Evolutionary conservation across 1,140 invertebrate species (phyloP).

Genomic region (Drosophila sp.): DNA sequence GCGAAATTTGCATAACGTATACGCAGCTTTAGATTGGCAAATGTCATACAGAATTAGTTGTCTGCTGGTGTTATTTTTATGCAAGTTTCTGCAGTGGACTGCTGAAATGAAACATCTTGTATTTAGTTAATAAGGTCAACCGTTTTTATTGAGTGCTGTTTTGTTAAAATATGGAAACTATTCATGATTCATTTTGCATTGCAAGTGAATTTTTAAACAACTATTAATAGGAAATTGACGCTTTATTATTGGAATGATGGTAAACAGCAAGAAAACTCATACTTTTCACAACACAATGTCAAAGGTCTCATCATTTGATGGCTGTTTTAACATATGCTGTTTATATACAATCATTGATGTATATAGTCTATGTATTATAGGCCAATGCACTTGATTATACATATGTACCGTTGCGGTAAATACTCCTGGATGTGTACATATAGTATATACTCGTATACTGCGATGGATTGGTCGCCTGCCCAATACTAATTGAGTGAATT

Average conservation of each 20-base stretch:
- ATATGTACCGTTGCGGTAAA: neutral
- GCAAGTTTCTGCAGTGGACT: neutral
- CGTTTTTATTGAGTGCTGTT: no score
- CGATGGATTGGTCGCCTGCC: conserved; percentile 9
- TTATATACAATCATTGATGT: neutral
- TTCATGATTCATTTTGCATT: no score
- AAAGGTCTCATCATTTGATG: neutral
- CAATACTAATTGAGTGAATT: conserved; percentile 35
- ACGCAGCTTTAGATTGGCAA: conserved; percentile 2
- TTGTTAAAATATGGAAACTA: no score
- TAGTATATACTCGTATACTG: conserved; percentile 13
- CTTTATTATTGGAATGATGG: neutral
- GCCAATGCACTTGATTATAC: neutral
- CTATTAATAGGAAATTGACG: neutral
- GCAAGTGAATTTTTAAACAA: neutral
- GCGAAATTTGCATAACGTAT: conserved; percentile 49
- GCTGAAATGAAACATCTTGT: no score
- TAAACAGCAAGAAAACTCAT: no score
- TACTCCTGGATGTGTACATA: neutral
- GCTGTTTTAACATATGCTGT: neutral
- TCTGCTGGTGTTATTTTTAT: neutral
- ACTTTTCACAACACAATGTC: neutral
- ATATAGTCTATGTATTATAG: conserved; percentile 10
- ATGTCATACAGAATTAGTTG: neutral
- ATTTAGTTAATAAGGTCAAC: no score